These are phyloP conservation scores for Panagrolaimus sp. DNA, from an alignment of 1,140 invertebrate genomes.

Conservation along the genomic window DNA sequence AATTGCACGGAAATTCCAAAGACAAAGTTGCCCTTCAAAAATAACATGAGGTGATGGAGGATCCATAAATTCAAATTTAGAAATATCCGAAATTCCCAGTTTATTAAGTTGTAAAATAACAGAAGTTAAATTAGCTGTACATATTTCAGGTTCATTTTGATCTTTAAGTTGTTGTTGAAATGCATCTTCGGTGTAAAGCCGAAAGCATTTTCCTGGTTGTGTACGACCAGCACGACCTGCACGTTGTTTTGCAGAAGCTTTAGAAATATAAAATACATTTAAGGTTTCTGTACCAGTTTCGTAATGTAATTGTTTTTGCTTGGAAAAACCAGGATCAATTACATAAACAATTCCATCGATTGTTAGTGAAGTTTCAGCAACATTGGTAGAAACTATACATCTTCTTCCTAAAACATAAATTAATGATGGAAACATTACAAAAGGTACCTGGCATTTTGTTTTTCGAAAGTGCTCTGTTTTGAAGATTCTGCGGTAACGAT, in stretches of 20 bases:
- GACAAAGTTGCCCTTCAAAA: slow-evolving; percentile 92
- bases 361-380: slow-evolving; percentile 93
- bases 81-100: slow-evolving; percentile 83
- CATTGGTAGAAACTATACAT: slow-evolving; percentile 97
- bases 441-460: slow-evolving; percentile 86
- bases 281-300: slow-evolving; percentile 99
- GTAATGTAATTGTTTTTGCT: slow-evolving; percentile 94
- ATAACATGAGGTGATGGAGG: slow-evolving; percentile 96
- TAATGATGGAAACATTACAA: slow-evolving; percentile 81
- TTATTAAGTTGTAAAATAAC: slow-evolving; percentile 88
- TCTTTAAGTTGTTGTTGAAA: slow-evolving; percentile 82
- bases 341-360: slow-evolving; percentile 98
- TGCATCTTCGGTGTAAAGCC: slow-evolving; percentile 95
- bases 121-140: slow-evolving; percentile 91
- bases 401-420: too few species aligned
- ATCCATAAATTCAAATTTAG: slow-evolving; percentile 99
- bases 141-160: slow-evolving; percentile 88
- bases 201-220: slow-evolving; percentile 88
- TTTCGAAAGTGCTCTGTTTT: slow-evolving; percentile 88
- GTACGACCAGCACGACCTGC: slow-evolving; percentile 88
- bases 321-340: slow-evolving; percentile 95
- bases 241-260: slow-evolving; percentile 90
- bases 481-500: slow-evolving; percentile 89
- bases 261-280: slow-evolving; percentile 92
- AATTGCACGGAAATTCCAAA: slow-evolving; percentile 95